Percentiles rank a stretch among this genome's conserved stretches.
These are phyloP conservation scores for Festucalex cinctus DNA, from an alignment of 2,113 vertebrate species.

Conservation along the genomic window DNA sequence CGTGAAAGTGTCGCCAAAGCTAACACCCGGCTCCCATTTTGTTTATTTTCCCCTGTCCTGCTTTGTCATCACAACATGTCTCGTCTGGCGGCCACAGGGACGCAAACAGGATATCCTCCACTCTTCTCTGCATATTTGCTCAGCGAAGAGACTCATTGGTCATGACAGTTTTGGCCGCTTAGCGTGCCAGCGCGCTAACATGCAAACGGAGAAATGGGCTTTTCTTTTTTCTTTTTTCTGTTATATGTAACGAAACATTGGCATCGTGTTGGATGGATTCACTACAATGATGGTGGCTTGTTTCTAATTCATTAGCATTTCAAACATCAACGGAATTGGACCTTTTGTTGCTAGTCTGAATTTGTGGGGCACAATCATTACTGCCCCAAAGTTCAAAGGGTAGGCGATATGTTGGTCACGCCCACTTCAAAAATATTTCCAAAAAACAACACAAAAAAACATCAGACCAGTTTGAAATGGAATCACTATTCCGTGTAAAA, in stretches of 20 bases:
- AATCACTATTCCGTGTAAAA: no score
- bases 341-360: not conserved
- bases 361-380: not conserved
- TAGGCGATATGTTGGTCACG: no score
- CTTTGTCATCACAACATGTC: constrained; percentile 15
- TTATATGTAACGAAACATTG: not conserved
- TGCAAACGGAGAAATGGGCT: not conserved
- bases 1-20: constrained; percentile 24
- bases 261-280: not conserved
- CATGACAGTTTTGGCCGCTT: not conserved
- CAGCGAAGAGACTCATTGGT: not conserved
- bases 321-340: not conserved
- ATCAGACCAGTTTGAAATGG: no score
- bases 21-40: constrained; percentile 13
- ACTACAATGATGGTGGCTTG: not conserved
- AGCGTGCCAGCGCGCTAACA: not conserved
- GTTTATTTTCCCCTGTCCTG: constrained; percentile 12
- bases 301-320: no score
- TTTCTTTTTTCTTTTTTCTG: not conserved
- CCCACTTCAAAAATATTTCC: no score
- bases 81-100: not conserved
- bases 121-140: constrained; percentile 8
- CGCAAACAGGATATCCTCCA: constrained; percentile 13
- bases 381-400: no score
- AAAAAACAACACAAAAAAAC: no score